Percentiles rank a stretch among this genome's conserved stretches.
These are phyloP conservation scores for Myrmecobius fasciatus DNA, from an alignment of 2,113 vertebrate species.

Conservation along the genomic window DNA sequence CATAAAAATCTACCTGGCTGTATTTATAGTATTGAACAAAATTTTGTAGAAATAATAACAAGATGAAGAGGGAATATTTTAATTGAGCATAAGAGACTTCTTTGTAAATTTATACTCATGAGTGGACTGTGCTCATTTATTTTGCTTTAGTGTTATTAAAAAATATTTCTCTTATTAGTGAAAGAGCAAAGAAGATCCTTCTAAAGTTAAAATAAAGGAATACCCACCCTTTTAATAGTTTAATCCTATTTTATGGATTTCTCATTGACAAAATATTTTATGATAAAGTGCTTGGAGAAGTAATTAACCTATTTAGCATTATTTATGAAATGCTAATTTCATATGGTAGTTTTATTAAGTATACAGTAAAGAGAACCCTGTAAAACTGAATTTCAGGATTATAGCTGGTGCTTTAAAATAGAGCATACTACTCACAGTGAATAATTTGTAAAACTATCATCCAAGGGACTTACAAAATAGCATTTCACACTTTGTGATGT, in stretches of 20 bases:
- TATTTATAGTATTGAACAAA: conserved; percentile 84
- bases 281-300: conserved; percentile 71
- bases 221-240: conserved; percentile 71
- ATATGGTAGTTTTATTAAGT: conserved; percentile 63
- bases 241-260: conserved; percentile 52
- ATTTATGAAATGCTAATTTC: conserved; percentile 69
- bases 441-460: too few relatives aligned
- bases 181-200: conserved; percentile 58
- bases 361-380: conserved; percentile 59
- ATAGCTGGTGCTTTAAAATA: conserved; percentile 76
- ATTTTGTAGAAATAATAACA: conserved; percentile 85
- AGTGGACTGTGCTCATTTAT: conserved; percentile 71
- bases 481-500: neutral
- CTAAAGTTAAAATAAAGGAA: conserved; percentile 66
- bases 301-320: conserved; percentile 72
- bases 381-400: conserved; percentile 78
- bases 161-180: conserved; percentile 72
- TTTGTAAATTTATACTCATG: conserved; percentile 84
- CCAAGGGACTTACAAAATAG: too few relatives aligned
- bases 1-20: conserved; percentile 82
- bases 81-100: conserved; percentile 75
- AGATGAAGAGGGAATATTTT: conserved; percentile 81
- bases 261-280: conserved; percentile 66
- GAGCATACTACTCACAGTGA: too few relatives aligned
- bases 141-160: conserved; percentile 58